A percentile compares a stretch with the other conserved stretches of the same genome.
phyloP scores from a whole-genome alignment of 2,113 vertebrate genomes.

The Rhynchopsitta pachyrhyncha region DNA sequence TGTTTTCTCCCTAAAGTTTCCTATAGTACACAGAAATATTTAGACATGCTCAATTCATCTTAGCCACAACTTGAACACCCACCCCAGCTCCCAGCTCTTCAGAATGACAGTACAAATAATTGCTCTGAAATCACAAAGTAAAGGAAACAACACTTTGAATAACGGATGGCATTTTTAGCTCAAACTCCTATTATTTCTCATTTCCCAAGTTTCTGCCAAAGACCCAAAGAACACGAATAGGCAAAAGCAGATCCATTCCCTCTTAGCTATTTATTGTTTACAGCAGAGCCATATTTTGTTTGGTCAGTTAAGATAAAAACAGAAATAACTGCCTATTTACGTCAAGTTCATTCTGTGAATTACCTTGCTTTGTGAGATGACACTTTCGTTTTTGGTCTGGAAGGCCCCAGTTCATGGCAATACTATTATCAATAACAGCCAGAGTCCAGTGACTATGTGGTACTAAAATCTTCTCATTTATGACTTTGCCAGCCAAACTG shows the following conservation, averaged over 20 bases:
- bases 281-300: background rate
- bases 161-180: background rate
- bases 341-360: constrained; percentile 31
- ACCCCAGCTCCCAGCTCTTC: background rate
- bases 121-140: background rate
- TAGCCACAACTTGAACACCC: background rate
- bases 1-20: background rate
- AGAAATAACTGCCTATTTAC: constrained; percentile 14
- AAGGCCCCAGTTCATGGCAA: background rate
- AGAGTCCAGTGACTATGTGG: background rate
- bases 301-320: constrained; percentile 12
- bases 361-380: background rate
- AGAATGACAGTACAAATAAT: background rate
- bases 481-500: background rate
- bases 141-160: background rate
- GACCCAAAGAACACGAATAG: background rate
- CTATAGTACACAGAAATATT: background rate
- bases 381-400: constrained; percentile 29
- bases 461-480: constrained; percentile 38
- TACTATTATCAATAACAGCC: background rate
- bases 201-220: constrained; percentile 20
- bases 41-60: background rate
- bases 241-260: constrained; percentile 28
- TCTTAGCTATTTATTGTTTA: background rate
- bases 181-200: background rate